These are phyloP conservation scores for Stenurella melanura DNA, from an alignment of 2,888 invertebrate genomes.

Conservation along the genomic window DNA sequence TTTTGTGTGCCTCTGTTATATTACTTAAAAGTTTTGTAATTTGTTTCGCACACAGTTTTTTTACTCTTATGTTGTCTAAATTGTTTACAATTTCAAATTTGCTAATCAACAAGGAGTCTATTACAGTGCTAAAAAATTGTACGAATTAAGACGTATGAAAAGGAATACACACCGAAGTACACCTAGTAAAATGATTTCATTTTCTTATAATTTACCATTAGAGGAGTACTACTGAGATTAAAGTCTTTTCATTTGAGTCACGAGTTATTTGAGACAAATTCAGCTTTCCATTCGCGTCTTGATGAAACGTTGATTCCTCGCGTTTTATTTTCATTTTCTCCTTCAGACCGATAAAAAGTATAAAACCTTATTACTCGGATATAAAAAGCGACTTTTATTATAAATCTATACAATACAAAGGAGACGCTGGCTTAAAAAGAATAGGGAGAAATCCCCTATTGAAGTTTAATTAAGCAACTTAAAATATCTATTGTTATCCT, in stretches of 20 bases:
- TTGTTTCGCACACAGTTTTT: too few relatives aligned
- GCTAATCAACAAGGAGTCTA: too few relatives aligned
- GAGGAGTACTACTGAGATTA: conserved; percentile 41
- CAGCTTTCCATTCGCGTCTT: neutral
- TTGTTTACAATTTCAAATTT: too few relatives aligned
- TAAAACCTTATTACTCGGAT: conserved; percentile 28
- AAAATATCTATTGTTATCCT: conserved; percentile 37
- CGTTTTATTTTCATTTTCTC: conserved; percentile 23
- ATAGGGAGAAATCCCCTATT: conserved; percentile 32
- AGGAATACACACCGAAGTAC: too few relatives aligned
- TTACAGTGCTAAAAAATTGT: too few relatives aligned
- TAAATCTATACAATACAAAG: conserved; percentile 29
- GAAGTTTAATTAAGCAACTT: conserved; percentile 43
- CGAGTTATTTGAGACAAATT: conserved; percentile 15
- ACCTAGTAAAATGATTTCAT: neutral
- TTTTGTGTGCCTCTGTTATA: too few relatives aligned
- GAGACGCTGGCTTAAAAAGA: conserved; percentile 26
- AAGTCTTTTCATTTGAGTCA: conserved; percentile 38
- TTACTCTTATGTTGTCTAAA: too few relatives aligned
- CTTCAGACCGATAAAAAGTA: conserved; percentile 32
- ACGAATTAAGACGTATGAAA: too few relatives aligned
- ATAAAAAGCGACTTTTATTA: conserved; percentile 34
- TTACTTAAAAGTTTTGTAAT: too few relatives aligned
- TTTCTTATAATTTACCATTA: neutral
- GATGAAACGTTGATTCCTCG: conserved; percentile 12